phyloP scores from a whole-genome alignment of 2,113 vertebrate species.

The Dolichotis patagonum region DNA sequence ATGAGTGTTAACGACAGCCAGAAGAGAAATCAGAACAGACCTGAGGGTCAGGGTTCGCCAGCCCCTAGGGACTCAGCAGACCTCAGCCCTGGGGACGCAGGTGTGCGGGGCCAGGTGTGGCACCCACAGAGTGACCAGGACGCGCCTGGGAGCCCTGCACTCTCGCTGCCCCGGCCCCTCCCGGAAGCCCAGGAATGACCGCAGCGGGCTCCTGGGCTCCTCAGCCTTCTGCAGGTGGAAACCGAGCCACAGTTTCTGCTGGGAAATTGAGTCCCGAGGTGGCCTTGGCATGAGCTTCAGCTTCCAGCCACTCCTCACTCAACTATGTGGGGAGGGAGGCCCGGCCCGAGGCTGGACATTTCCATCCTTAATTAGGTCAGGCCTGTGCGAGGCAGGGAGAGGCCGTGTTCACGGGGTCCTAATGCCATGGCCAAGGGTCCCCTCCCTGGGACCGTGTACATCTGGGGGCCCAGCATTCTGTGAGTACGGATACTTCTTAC shows the following conservation, averaged over 20 bases:
- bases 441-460: not conserved
- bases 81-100: not conserved
- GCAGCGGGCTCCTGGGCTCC: not conserved
- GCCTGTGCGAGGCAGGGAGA: not conserved
- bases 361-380: conserved; percentile 66
- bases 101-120: rapidly evolving
- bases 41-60: rapidly evolving
- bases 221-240: not conserved
- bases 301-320: not conserved
- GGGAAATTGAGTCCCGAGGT: not conserved
- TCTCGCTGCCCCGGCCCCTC: not conserved
- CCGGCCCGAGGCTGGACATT: not conserved
- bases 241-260: not conserved
- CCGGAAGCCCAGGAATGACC: not conserved
- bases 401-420: not conserved
- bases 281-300: not conserved
- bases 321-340: not conserved
- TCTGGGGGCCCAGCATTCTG: not conserved
- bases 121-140: rapidly evolving
- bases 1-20: no score
- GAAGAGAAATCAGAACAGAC: not conserved
- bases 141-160: not conserved
- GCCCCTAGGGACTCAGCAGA: not conserved
- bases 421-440: rapidly evolving
- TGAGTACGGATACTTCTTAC: not conserved